Evolutionary conservation across 2,888 invertebrate genomes (phyloP).

Genomic region (Cartodere bifasciata): DNA sequence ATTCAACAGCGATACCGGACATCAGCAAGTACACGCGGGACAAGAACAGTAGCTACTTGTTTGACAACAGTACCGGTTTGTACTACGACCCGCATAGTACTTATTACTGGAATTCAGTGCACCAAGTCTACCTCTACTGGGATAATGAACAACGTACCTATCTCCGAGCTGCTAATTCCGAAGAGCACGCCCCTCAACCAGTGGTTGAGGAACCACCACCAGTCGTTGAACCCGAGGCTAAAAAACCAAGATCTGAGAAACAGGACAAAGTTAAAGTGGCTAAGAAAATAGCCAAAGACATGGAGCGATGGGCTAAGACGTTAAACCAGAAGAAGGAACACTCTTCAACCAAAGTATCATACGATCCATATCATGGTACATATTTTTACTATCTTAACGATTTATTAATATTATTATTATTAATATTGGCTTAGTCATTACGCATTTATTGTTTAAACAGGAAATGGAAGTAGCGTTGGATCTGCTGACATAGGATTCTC

Average conservation of each 20-base stretch:
- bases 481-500: slow-evolving; percentile 91
- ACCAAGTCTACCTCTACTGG: slow-evolving; percentile 91
- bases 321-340: slow-evolving; percentile 89
- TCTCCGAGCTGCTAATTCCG: slow-evolving; percentile 35
- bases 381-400: no score
- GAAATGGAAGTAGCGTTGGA: slow-evolving; percentile 43
- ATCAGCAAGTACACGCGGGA: slow-evolving; percentile 87
- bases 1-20: slow-evolving; percentile 59
- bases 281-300: slow-evolving; percentile 92
- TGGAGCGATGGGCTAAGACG: slow-evolving; percentile 93
- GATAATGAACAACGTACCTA: slow-evolving; percentile 61
- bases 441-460: no score
- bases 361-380: slow-evolving; percentile 11
- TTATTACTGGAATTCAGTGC: slow-evolving; percentile 91
- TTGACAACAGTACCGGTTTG: slow-evolving; percentile 81
- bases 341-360: slow-evolving; percentile 26
- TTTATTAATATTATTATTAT: no score
- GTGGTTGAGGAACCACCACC: slow-evolving; percentile 10
- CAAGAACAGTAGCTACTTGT: slow-evolving; percentile 90
- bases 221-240: slow-evolving; percentile 36
- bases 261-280: slow-evolving; percentile 95
- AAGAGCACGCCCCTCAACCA: slow-evolving; percentile 18
- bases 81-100: slow-evolving; percentile 94
- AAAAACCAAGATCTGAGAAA: slow-evolving; percentile 61
- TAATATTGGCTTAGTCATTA: no score